phyloP scores from a whole-genome alignment of 2,797 vertebrate species.

The Rhadinocentrus ornatus region DNA sequence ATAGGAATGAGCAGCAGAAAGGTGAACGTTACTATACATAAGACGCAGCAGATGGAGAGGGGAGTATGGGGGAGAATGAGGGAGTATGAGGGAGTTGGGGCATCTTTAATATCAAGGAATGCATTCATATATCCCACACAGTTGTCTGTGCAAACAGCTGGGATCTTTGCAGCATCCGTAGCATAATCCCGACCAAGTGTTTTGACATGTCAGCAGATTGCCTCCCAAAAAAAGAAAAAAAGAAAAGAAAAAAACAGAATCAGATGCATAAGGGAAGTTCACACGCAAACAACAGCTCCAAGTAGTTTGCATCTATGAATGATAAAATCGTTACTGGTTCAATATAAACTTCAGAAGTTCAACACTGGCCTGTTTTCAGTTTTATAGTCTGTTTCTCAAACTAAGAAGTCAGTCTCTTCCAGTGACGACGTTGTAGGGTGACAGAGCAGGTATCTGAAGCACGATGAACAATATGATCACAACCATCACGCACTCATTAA shows the following conservation, averaged over 20 bases:
- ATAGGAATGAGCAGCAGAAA: slow-evolving; percentile 16
- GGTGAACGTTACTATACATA: not conserved
- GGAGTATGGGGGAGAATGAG: not conserved
- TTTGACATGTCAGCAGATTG: not conserved
- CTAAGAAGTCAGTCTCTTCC: not conserved
- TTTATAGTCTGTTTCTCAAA: slow-evolving; percentile 2
- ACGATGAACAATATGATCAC: not conserved
- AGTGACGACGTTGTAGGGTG: not conserved
- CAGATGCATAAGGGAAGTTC: not conserved
- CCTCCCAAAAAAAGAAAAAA: no score
- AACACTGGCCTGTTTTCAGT: not conserved
- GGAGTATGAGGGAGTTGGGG: slow-evolving; percentile 14
- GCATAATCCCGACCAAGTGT: slow-evolving; percentile 4
- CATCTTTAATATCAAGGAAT: slow-evolving; percentile 58
- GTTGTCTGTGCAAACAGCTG: slow-evolving; percentile 48
- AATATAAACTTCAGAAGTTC: not conserved
- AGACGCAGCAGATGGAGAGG: not conserved
- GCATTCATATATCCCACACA: slow-evolving; percentile 39
- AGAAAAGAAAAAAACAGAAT: not conserved
- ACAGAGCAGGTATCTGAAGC: slow-evolving; percentile 8
- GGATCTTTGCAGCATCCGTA: slow-evolving; percentile 20
- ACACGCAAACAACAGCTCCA: not conserved
- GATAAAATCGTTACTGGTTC: not conserved
- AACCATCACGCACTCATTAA: not conserved
- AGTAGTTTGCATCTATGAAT: not conserved